phyloP scores from a whole-genome alignment of 2,888 invertebrate species.

The Brachycybe producta region DNA sequence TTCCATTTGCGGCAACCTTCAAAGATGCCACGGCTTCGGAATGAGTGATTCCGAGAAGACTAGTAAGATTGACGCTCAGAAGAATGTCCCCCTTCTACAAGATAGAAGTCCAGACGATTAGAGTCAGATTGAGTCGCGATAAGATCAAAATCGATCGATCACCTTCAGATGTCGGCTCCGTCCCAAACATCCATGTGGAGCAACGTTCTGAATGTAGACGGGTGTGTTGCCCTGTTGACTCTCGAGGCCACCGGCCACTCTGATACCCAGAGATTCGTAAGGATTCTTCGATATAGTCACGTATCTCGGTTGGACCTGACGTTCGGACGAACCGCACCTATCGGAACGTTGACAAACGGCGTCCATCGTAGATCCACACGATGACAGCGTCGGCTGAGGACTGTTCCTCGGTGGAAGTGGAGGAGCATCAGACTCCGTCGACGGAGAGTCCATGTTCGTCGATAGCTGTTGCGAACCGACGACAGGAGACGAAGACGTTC shows the following conservation, averaged over 20 bases:
- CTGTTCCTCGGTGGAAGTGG: too few relatives aligned
- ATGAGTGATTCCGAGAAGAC: constrained; percentile 36
- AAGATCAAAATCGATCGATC: background rate
- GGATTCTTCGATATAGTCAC: constrained; percentile 30
- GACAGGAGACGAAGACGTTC: background rate
- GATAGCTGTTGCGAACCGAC: background rate
- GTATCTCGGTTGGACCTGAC: constrained; percentile 17
- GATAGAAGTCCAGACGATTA: background rate
- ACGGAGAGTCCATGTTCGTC: background rate
- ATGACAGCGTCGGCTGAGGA: too few relatives aligned
- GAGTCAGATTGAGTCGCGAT: too few relatives aligned
- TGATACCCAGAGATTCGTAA: constrained; percentile 36
- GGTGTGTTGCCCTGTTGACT: constrained; percentile 38
- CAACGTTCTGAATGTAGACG: constrained; percentile 39
- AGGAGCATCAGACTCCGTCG: background rate
- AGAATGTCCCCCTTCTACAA: constrained; percentile 38
- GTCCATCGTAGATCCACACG: too few relatives aligned
- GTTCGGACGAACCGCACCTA: constrained; percentile 8
- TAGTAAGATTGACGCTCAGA: constrained; percentile 35
- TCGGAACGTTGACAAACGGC: background rate
- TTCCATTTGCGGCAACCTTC: constrained; percentile 32
- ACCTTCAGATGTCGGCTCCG: constrained; percentile 35
- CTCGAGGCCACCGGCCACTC: constrained; percentile 37
- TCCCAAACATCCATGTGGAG: constrained; percentile 36
- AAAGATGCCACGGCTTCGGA: constrained; percentile 37